Percentiles rank a stretch among this genome's conserved stretches.
These are phyloP conservation scores for Dicrurus megarhynchus DNA, from an alignment of 2,113 vertebrate genomes.

Conservation along the genomic window DNA sequence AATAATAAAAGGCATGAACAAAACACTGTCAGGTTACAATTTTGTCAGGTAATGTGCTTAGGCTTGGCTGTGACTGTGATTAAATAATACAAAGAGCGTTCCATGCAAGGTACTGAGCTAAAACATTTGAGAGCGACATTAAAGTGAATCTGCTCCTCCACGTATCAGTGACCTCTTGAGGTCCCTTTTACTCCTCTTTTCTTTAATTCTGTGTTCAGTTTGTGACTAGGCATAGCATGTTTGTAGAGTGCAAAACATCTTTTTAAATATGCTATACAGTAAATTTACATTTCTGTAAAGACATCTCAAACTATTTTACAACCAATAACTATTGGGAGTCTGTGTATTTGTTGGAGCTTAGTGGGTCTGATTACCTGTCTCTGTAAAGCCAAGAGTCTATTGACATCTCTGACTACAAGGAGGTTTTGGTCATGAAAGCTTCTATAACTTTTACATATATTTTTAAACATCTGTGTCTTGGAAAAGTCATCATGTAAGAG, in stretches of 20 bases:
- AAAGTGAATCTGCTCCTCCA: background rate
- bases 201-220: background rate
- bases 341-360: slow-evolving; percentile 16
- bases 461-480: background rate
- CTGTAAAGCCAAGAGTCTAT: background rate
- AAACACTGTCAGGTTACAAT: background rate
- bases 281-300: slow-evolving; percentile 34
- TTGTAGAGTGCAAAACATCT: background rate
- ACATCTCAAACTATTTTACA: slow-evolving; percentile 41
- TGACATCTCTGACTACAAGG: background rate
- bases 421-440: background rate
- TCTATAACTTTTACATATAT: background rate
- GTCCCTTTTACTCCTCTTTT: background rate
- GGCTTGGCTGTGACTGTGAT: background rate
- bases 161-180: background rate
- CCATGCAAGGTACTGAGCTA: background rate
- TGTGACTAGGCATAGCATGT: background rate
- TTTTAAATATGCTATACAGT: slow-evolving; percentile 23
- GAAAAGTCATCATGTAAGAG: background rate
- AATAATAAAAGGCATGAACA: background rate
- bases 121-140: background rate
- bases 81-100: slow-evolving; percentile 18
- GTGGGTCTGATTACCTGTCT: background rate
- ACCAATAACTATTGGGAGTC: background rate
- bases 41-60: background rate